Evolutionary conservation across 2,797 vertebrate genomes (phyloP), one percentile per base, ranked within the genome.

Genomic region (Catharus ustulatus): DNA sequence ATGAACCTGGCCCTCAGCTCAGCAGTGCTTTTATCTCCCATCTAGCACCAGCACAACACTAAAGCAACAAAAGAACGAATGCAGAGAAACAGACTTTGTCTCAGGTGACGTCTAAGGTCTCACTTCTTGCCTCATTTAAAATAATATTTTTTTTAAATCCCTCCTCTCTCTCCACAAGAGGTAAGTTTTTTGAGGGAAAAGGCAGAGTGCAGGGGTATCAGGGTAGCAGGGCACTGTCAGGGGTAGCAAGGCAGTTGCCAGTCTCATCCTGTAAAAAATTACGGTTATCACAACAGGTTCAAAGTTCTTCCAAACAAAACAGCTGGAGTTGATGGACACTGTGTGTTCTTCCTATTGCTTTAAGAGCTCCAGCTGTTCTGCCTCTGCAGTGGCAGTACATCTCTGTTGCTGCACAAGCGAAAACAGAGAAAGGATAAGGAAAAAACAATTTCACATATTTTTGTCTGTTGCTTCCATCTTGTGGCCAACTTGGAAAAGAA

Each of bases 401-500:
- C 66, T 89, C 71, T 81, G 59, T 52, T 82, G 49, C 40, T 62
- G 29, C 48, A 58, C 32, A 68, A 69, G 67, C 21, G 52, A 64
- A 91, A 24, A 0, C 30, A 54, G 34, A 54, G 64, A 80, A 84
- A 46, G 6, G 15, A 38, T 63, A 57, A 73, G 46, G 30, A 45
- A 59, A 57, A 13, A 57, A 29, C 22, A 11, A 10, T 76, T 62
- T 30, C 38, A 72, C 40, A 69, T 69, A 96, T 55, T 93, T 96
- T 94, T 96, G 96, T 96, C 89, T 94, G 91, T 97, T 98, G 97
- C 97, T 97, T 96, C 98, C 98, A 97, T 76, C 98, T 98, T 96
- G 97, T 98, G 98, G 98, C 90, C 96, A 89, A 48, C 34, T 30
- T 1, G 1, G 54, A 89, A 82, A 91, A 91, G 38, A 76, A 82